phyloP scores from a whole-genome alignment of 1,140 invertebrate genomes.

The Thaumatotibia leucotreta region DNA sequence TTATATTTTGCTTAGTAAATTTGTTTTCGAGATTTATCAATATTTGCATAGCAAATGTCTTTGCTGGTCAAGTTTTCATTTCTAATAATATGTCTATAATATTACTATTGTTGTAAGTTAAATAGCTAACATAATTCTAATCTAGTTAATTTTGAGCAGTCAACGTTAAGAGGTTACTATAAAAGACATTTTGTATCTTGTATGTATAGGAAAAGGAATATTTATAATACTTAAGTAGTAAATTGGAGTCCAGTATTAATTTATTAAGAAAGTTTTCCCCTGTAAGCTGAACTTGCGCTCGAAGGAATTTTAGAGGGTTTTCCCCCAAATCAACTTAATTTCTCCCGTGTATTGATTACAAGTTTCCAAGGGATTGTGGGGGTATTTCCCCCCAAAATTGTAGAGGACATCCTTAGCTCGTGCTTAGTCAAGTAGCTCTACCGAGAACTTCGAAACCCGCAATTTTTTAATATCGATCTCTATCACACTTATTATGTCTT shows the following conservation, averaged over 20 bases:
- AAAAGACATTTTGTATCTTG: slow-evolving; percentile 11
- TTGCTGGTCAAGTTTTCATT: not conserved
- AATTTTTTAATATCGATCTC: too few relatives aligned
- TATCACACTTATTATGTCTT: too few relatives aligned
- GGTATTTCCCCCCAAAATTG: too few relatives aligned
- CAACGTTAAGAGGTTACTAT: not conserved
- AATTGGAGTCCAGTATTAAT: slow-evolving; percentile 6
- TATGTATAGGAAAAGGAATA: slow-evolving; percentile 1
- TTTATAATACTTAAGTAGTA: slow-evolving; percentile 4
- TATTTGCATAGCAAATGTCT: not conserved
- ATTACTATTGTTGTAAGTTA: not conserved
- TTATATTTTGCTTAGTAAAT: not conserved
- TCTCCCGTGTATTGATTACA: too few relatives aligned
- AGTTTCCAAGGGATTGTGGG: too few relatives aligned
- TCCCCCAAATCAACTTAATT: too few relatives aligned
- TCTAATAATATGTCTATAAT: not conserved
- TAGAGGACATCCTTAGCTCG: too few relatives aligned
- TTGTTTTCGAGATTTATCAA: not conserved
- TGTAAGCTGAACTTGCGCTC: too few relatives aligned
- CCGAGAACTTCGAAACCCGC: too few relatives aligned
- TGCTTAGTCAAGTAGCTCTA: too few relatives aligned
- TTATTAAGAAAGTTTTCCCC: not conserved
- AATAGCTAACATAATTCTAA: not conserved
- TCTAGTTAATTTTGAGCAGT: not conserved
- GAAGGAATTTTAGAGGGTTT: too few relatives aligned